Conservation (phyloP, 2,797 vertebrate genomes). For the Otolemur crassicaudatus region DNA sequence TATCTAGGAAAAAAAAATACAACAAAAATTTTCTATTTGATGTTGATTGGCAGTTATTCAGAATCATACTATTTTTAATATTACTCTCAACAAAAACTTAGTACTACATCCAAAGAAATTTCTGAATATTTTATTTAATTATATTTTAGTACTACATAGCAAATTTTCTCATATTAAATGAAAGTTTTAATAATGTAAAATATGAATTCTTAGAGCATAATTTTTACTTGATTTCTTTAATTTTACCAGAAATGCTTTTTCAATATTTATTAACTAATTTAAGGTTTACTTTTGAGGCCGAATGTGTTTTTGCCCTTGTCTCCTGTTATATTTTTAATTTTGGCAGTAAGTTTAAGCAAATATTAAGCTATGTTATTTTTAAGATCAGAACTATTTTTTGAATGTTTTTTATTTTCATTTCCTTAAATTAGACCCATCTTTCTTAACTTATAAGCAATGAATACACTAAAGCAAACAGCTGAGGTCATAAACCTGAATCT, state of each 20-base stretch:
- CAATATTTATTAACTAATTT: neutral
- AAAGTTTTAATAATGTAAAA: slow-evolving; percentile 5
- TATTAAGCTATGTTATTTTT: neutral
- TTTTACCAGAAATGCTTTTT: neutral
- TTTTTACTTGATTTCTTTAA: neutral
- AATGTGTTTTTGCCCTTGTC: neutral
- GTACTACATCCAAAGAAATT: neutral
- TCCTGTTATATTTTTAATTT: neutral
- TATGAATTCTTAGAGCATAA: neutral
- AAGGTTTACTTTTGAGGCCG: neutral
- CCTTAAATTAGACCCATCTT: neutral
- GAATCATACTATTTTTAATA: neutral
- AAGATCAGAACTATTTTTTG: neutral
- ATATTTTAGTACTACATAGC: neutral
- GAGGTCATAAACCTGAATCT: rapidly evolving
- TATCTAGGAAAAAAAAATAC: neutral
- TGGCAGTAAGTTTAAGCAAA: neutral
- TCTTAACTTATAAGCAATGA: neutral
- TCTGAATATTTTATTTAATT: neutral
- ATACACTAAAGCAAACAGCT: neutral
- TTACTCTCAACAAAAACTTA: neutral
- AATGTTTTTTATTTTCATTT: slow-evolving; percentile 51
- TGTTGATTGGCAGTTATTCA: neutral
- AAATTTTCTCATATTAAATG: neutral
- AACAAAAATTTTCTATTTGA: neutral